phyloP scores from a whole-genome alignment of 1,140 invertebrate genomes.

The Gerris buenoi region DNA sequence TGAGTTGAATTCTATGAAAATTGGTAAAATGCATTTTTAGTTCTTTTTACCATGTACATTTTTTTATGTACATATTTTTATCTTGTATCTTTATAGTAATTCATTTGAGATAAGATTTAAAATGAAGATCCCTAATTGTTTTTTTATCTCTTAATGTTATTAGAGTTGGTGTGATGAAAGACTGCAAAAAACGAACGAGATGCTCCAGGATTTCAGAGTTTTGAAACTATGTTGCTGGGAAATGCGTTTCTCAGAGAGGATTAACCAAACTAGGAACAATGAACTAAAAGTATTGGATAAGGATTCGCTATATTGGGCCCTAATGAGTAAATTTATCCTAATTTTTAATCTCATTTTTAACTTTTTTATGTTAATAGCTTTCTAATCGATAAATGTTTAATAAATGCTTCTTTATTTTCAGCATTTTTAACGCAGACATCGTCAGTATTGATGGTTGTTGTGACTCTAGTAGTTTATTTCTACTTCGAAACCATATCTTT shows the following conservation, averaged over 20 bases:
- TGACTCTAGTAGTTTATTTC: slow-evolving; percentile 50
- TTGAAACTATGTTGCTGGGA: slow-evolving; percentile 76
- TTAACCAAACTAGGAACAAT: slow-evolving; percentile 44
- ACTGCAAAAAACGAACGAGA: slow-evolving; percentile 57
- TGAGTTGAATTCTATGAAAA: too few relatives aligned
- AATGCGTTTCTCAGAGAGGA: slow-evolving; percentile 47
- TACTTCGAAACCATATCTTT: slow-evolving; percentile 39
- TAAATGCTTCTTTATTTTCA: slow-evolving; percentile 36
- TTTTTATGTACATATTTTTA: too few relatives aligned
- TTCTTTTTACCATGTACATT: too few relatives aligned
- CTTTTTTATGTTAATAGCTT: too few relatives aligned
- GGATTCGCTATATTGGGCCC: slow-evolving; percentile 55
- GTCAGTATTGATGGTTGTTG: slow-evolving; percentile 51
- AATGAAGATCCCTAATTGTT: neutral
- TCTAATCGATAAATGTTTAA: too few relatives aligned
- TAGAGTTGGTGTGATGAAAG: slow-evolving; percentile 56
- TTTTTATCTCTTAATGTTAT: too few relatives aligned
- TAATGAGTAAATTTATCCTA: slow-evolving; percentile 43
- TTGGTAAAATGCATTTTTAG: too few relatives aligned
- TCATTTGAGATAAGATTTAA: neutral
- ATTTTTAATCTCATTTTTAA: slow-evolving; percentile 32
- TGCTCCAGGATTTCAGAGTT: slow-evolving; percentile 62
- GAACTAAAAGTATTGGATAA: slow-evolving; percentile 56
- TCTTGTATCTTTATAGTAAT: neutral
- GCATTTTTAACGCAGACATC: slow-evolving; percentile 58